A percentile compares a stretch with the other conserved stretches of the same genome.
Conservation (phyloP, 1,140 invertebrate genomes). For the Drosophila funebris region DNA sequence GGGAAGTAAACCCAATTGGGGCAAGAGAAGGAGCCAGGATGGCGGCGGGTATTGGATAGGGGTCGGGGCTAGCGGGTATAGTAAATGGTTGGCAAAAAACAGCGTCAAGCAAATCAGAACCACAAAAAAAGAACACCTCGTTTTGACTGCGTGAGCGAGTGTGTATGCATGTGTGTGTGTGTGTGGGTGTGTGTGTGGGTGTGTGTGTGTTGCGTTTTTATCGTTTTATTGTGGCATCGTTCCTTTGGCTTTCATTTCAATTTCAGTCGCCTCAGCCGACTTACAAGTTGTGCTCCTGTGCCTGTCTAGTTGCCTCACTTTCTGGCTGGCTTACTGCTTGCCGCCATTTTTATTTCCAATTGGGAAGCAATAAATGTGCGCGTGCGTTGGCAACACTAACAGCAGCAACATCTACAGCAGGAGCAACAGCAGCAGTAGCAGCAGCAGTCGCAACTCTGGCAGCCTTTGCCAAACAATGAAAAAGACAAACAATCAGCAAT, state of each 20-base stretch:
- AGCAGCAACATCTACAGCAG: constrained; percentile 17
- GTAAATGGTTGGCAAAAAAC: constrained; percentile 23
- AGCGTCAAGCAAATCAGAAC: constrained; percentile 43
- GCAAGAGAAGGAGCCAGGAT: neutral
- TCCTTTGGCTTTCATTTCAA: constrained; percentile 62
- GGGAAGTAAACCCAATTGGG: constrained; percentile 1
- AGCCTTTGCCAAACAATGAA: constrained; percentile 75
- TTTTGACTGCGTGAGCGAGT: neutral
- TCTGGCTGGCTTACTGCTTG: constrained; percentile 38
- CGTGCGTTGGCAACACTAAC: constrained; percentile 68
- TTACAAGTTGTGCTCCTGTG: neutral
- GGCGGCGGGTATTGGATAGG: neutral
- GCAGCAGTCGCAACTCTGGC: constrained; percentile 23
- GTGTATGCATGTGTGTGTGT: neutral
- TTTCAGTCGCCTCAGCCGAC: constrained; percentile 24
- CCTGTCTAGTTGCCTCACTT: constrained; percentile 13
- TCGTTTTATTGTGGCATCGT: constrained; percentile 44
- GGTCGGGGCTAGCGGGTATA: neutral
- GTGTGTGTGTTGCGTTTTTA: constrained; percentile 25
- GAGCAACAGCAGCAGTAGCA: constrained; percentile 37
- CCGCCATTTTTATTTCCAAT: constrained; percentile 78
- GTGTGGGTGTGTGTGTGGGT: neutral
- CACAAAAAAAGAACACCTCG: neutral
- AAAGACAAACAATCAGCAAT: constrained; percentile 82
- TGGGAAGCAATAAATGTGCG: constrained; percentile 81